Conservation (phyloP, 2,888 invertebrate species). For the Zygothrica quintamaculata region DNA sequence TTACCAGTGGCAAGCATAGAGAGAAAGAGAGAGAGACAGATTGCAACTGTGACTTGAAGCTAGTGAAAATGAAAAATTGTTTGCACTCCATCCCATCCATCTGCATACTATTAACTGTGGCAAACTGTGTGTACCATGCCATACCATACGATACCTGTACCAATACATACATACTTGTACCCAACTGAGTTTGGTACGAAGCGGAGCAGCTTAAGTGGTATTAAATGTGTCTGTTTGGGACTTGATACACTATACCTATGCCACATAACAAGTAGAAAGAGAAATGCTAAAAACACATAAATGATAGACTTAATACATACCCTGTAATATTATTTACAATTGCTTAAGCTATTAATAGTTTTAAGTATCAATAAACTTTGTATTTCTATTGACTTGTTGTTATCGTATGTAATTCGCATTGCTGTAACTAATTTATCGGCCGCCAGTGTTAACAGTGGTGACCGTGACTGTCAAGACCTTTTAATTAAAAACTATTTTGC, state of each 20-base stretch:
- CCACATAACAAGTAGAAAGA: conserved; percentile 5
- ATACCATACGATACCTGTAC: background rate
- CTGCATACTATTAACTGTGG: conserved; percentile 28
- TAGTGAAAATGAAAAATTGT: conserved; percentile 47
- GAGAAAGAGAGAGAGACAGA: no score
- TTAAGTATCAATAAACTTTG: conserved; percentile 7
- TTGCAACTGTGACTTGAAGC: conserved; percentile 15
- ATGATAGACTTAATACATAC: background rate
- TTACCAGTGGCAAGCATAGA: conserved; percentile 30
- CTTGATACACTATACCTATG: background rate
- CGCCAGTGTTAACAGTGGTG: conserved; percentile 51
- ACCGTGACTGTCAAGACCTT: conserved; percentile 63
- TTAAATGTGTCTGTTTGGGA: conserved; percentile 42
- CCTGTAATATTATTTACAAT: no score
- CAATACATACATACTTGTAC: no score
- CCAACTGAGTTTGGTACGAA: background rate
- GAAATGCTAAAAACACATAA: background rate
- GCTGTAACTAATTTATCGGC: conserved; percentile 45
- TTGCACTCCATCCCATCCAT: conserved; percentile 20
- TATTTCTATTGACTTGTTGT: background rate
- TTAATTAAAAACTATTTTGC: conserved; percentile 79
- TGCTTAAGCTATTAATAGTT: no score
- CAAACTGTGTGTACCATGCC: no score
- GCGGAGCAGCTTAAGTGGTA: conserved; percentile 34
- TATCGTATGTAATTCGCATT: background rate